Conservation (phyloP, 1,140 invertebrate species). For the Bombus sibiricus region DNA sequence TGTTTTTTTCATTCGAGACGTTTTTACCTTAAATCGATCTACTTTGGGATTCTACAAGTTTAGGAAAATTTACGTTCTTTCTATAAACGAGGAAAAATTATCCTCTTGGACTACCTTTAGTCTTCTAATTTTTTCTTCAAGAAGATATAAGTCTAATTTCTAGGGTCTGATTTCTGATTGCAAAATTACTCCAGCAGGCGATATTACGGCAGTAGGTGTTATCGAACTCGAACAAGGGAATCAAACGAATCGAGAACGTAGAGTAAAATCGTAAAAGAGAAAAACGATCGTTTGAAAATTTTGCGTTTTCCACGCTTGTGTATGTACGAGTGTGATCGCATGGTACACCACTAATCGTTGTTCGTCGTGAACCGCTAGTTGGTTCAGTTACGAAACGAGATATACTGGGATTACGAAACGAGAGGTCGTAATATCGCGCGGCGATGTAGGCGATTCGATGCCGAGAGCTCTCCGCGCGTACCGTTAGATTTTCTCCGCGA, state of each 20-base stretch:
- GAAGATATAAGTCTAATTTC: too few relatives aligned
- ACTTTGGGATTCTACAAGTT: not conserved
- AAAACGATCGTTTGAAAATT: not conserved
- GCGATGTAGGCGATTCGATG: slow-evolving; percentile 69
- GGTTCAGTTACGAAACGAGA: slow-evolving; percentile 75
- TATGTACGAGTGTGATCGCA: not conserved
- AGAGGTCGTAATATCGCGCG: slow-evolving; percentile 74
- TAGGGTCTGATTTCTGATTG: not conserved
- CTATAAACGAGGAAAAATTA: too few relatives aligned
- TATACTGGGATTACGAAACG: slow-evolving; percentile 74
- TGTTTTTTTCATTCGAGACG: not conserved
- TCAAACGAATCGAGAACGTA: not conserved
- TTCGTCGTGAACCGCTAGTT: slow-evolving; percentile 68
- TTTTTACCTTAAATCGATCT: not conserved
- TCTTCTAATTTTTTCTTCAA: not conserved
- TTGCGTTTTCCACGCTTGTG: not conserved
- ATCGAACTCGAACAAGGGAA: not conserved
- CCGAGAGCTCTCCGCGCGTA: slow-evolving; percentile 58
- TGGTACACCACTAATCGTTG: slow-evolving; percentile 34
- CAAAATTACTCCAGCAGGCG: not conserved
- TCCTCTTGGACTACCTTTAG: not conserved
- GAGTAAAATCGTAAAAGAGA: not conserved
- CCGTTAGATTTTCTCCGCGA: slow-evolving; percentile 79
- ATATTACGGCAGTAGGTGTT: not conserved
- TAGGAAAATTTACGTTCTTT: not conserved